These are phyloP conservation scores for Cantharis flavilabris DNA, from an alignment of 2,888 invertebrate species.

Conservation along the genomic window DNA sequence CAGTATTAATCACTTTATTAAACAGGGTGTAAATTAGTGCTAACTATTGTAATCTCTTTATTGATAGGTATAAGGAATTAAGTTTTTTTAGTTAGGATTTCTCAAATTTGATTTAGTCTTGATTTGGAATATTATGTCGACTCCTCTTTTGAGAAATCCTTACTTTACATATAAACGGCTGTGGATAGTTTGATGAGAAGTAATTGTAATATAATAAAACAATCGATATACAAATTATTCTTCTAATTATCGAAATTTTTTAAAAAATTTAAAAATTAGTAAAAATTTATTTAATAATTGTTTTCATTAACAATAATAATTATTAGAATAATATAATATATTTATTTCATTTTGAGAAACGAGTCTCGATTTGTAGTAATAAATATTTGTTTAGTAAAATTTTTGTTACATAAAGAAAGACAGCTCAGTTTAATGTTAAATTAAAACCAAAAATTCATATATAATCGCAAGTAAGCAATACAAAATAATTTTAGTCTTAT, in stretches of 20 bases:
- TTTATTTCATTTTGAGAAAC: background rate
- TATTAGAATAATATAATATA: background rate
- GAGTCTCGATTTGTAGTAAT: background rate
- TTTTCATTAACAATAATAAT: background rate
- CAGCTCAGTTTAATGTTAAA: conserved; percentile 18
- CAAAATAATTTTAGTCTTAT: conserved; percentile 29
- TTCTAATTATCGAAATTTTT: conserved; percentile 14
- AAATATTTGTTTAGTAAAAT: background rate
- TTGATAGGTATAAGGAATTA: conserved; percentile 29
- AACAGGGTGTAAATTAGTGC: conserved; percentile 35
- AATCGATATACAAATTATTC: conserved; percentile 21
- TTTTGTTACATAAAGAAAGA: background rate
- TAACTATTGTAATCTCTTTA: conserved; percentile 32
- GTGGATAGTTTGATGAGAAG: conserved; percentile 36
- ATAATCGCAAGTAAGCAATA: conserved; percentile 28
- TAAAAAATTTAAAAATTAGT: conserved; percentile 4
- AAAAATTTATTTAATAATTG: background rate
- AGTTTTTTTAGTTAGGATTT: conserved; percentile 22
- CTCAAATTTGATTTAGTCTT: conserved; percentile 10
- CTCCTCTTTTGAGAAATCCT: background rate
- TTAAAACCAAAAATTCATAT: conserved; percentile 27
- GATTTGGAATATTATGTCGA: background rate
- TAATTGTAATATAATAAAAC: conserved; percentile 14
- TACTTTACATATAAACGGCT: conserved; percentile 36
- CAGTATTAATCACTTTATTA: conserved; percentile 37